Percentiles rank a stretch among this genome's conserved stretches.
These are phyloP conservation scores for Matsumurasca onukii DNA, from an alignment of 1,140 invertebrate species.

Conservation along the genomic window DNA sequence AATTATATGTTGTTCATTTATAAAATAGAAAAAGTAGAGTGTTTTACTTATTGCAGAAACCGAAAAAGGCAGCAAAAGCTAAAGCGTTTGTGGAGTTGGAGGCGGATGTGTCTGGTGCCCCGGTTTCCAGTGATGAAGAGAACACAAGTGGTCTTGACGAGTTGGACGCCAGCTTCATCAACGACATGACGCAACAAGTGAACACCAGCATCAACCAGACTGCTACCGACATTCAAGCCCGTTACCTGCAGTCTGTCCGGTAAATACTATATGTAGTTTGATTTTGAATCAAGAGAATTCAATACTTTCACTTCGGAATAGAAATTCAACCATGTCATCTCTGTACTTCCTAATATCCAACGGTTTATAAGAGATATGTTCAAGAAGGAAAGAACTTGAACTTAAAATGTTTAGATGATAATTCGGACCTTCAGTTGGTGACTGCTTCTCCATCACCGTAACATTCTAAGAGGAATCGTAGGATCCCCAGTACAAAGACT, in stretches of 20 bases:
- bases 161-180: conserved; percentile 39
- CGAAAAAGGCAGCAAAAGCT: conserved; percentile 13
- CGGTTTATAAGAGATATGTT: background rate
- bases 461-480: no score
- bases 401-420: no score
- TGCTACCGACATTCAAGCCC: conserved; percentile 30
- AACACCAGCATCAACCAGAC: conserved; percentile 6
- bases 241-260: conserved; percentile 40
- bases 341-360: background rate
- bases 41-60: background rate
- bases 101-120: conserved; percentile 35
- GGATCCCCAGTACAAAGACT: no score
- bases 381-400: background rate
- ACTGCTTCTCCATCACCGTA: no score
- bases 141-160: conserved; percentile 37
- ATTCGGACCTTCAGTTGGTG: background rate
- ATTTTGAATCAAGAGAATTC: background rate
- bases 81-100: conserved; percentile 37
- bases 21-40: no score
- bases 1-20: no score
- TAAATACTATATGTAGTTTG: conserved; percentile 19
- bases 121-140: conserved; percentile 35
- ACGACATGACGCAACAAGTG: conserved; percentile 34
- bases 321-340: background rate
- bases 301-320: no score